Percentiles rank a stretch among this genome's conserved stretches.
Evolutionary conservation across 53 echinoderm and acorn worm species (phyloP).

Genomic region (Mesocentrotus franciscanus): DNA sequence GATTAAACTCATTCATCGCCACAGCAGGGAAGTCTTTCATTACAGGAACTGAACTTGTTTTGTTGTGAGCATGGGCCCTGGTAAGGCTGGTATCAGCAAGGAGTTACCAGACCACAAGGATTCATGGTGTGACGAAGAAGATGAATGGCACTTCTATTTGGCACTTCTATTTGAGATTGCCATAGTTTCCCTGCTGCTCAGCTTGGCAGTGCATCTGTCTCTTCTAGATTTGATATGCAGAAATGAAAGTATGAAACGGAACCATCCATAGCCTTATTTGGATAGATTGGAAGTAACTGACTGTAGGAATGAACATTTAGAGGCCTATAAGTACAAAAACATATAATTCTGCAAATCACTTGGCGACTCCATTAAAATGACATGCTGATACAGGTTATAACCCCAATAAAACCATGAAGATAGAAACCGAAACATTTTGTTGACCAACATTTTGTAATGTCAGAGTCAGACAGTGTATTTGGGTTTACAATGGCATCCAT

Average conservation of each 20-base stretch:
- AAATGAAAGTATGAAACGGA: neutral
- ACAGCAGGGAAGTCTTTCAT: conserved; percentile 42
- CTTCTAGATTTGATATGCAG: neutral
- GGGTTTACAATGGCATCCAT: too few species aligned
- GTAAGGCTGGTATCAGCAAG: too few species aligned
- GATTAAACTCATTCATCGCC: neutral
- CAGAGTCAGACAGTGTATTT: too few species aligned
- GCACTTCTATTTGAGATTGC: conserved; percentile 3
- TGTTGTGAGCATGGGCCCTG: neutral
- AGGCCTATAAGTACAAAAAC: neutral
- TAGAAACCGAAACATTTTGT: too few species aligned
- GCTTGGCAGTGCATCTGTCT: neutral
- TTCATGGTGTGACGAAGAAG: neutral
- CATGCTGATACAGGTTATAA: neutral
- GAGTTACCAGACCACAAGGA: neutral
- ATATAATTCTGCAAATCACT: neutral
- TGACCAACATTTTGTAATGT: too few species aligned
- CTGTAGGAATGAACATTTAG: neutral
- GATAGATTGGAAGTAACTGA: neutral
- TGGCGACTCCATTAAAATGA: neutral
- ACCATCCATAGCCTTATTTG: neutral
- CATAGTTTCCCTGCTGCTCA: neutral
- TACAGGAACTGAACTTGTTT: neutral
- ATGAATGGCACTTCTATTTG: conserved; percentile 5
- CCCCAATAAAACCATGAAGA: neutral